phyloP scores from a whole-genome alignment of 1,140 invertebrate species.

The Halotydeus destructor region DNA sequence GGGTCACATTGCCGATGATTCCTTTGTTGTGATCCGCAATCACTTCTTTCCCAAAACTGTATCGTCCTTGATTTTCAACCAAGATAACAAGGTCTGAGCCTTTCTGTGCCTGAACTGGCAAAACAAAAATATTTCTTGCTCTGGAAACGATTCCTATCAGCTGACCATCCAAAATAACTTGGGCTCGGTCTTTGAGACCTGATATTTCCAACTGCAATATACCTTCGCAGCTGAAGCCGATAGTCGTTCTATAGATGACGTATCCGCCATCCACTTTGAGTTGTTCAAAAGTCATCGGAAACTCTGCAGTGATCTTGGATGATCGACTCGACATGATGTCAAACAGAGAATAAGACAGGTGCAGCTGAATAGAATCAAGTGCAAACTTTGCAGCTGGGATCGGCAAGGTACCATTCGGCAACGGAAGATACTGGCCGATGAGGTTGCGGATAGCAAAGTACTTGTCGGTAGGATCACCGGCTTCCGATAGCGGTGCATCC shows the following conservation, averaged over 20 bases:
- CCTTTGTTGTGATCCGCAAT: too few species aligned
- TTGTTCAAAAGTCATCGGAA: conserved; percentile 18
- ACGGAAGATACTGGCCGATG: conserved; percentile 19
- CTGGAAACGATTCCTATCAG: conserved; percentile 19
- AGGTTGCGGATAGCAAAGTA: conserved; percentile 25
- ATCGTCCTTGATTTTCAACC: conserved; percentile 18
- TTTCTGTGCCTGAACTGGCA: conserved; percentile 1
- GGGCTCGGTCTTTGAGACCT: conserved; percentile 14
- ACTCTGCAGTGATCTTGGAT: conserved; percentile 8
- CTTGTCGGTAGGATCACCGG: conserved; percentile 28
- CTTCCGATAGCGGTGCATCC: conserved; percentile 28
- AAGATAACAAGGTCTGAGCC: conserved; percentile 11
- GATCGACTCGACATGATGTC: neutral
- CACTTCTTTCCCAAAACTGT: conserved; percentile 25
- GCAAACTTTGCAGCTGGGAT: neutral
- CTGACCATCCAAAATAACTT: conserved; percentile 14
- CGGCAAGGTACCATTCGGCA: conserved; percentile 4
- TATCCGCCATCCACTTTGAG: conserved; percentile 32
- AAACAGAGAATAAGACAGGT: neutral
- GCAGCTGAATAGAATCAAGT: too few species aligned
- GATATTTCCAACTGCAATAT: conserved; percentile 12
- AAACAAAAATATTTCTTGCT: neutral
- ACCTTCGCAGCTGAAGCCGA: conserved; percentile 21
- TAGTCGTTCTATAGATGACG: conserved; percentile 42
- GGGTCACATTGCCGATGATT: conserved; percentile 27